phyloP scores from a whole-genome alignment of 1,140 invertebrate genomes.

The Polyergus mexicanus region DNA sequence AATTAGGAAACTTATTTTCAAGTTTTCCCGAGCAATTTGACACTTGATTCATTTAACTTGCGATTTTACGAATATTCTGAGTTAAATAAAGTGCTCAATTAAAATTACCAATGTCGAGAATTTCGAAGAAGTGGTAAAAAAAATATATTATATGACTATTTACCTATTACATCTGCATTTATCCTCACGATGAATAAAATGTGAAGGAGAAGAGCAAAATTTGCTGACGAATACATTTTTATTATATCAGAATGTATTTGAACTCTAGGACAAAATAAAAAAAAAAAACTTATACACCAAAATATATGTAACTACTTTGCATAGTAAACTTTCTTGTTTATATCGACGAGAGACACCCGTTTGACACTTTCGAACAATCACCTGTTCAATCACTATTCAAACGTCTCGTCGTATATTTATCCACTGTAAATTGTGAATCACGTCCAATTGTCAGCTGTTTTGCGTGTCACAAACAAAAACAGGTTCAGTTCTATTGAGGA shows the following conservation, averaged over 20 bases:
- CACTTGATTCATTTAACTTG: background rate
- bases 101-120: background rate
- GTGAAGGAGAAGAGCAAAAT: background rate
- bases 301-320: too few species aligned
- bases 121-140: background rate
- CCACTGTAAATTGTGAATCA: background rate
- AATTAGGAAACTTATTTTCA: background rate
- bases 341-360: background rate
- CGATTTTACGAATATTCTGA: background rate
- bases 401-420: too few species aligned
- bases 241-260: background rate
- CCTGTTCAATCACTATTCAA: background rate
- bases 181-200: background rate
- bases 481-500: too few species aligned
- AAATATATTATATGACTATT: background rate
- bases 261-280: background rate
- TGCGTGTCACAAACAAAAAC: too few species aligned
- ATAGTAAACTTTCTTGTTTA: background rate
- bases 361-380: background rate
- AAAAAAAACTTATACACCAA: background rate
- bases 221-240: background rate
- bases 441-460: background rate
- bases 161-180: constrained; percentile 24
- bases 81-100: background rate
- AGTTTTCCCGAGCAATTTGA: background rate